Percentiles rank a stretch among this genome's conserved stretches.
Evolutionary conservation across 2,113 vertebrate genomes (phyloP).

Genomic region (Tachysurus fulvidraco): DNA sequence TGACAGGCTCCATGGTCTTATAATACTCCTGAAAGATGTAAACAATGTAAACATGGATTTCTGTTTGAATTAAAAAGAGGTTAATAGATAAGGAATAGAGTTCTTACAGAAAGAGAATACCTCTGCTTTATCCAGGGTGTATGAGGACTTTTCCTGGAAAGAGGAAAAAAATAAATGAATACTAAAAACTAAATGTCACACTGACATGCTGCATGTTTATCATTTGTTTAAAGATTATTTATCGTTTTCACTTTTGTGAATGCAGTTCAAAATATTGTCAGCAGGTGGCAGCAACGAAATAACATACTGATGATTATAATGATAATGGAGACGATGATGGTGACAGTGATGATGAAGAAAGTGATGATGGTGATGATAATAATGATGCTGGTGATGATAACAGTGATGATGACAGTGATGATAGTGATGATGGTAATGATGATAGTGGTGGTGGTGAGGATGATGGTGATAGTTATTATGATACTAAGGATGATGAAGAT

Average conservation of each 20-base stretch:
- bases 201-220: neutral
- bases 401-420: no score
- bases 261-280: neutral
- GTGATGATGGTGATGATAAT: no score
- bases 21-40: conserved; percentile 74
- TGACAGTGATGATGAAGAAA: no score
- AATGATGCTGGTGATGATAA: no score
- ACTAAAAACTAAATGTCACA: neutral
- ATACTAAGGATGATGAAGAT: no score
- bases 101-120: conserved; percentile 41
- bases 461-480: no score
- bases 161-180: neutral
- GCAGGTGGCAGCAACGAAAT: neutral
- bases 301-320: neutral
- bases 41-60: neutral
- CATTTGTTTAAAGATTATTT: neutral
- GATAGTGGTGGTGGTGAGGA: no score
- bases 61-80: neutral
- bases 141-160: conserved; percentile 58
- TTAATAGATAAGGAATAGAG: no score
- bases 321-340: neutral
- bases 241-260: neutral
- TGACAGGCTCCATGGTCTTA: conserved; percentile 74
- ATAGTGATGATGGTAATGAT: no score
- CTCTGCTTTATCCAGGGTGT: conserved; percentile 57